phyloP scores from a whole-genome alignment of 2,113 vertebrate genomes.

The Notechis scutatus region DNA sequence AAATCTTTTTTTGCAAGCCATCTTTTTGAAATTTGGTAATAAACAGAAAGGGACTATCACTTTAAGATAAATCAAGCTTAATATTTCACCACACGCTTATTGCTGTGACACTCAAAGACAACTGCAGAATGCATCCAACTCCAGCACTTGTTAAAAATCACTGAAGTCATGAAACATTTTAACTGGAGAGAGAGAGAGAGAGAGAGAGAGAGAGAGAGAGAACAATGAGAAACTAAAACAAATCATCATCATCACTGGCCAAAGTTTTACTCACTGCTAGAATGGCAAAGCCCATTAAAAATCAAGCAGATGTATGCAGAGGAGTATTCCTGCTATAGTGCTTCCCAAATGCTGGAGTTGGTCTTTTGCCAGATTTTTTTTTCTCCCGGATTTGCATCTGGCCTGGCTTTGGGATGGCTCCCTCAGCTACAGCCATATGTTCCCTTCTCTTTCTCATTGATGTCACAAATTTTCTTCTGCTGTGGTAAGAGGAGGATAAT shows the following conservation, averaged over 20 bases:
- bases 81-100: constrained; percentile 7
- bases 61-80: constrained; percentile 30
- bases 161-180: constrained; percentile 22
- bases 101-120: constrained; percentile 13
- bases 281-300: constrained; percentile 11
- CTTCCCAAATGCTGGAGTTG: constrained; percentile 30
- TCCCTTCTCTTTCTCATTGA: constrained; percentile 24
- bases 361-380: constrained; percentile 20
- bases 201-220: constrained; percentile 28
- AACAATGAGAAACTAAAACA: neutral
- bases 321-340: neutral
- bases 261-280: constrained; percentile 23
- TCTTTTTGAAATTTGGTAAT: constrained; percentile 42
- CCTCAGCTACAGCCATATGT: constrained; percentile 30
- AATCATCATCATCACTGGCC: constrained; percentile 36
- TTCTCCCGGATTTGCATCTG: constrained; percentile 6
- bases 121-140: constrained; percentile 5
- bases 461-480: constrained; percentile 16
- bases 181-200: neutral
- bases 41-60: neutral
- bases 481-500: neutral
- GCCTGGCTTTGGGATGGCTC: constrained; percentile 26
- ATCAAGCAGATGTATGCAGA: constrained; percentile 2
- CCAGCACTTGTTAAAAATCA: constrained; percentile 48
- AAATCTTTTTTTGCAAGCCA: neutral